phyloP scores from a whole-genome alignment of 2,888 invertebrate species.

The Dicycla oo region DNA sequence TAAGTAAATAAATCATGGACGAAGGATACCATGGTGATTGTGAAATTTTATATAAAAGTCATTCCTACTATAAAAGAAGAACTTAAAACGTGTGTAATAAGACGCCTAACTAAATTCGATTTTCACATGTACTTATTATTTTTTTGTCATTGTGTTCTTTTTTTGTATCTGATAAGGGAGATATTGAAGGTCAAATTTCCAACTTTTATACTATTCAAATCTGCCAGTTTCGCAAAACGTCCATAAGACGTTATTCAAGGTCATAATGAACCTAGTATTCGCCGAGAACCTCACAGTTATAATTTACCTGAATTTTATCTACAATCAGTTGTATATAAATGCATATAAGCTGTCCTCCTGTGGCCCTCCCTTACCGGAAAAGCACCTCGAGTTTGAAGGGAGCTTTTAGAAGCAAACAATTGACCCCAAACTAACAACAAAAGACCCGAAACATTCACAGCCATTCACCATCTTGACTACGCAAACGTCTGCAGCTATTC shows the following conservation, averaged over 20 bases:
- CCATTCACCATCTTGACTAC: slow-evolving; percentile 15
- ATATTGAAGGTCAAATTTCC: not conserved
- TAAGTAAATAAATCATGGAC: not conserved
- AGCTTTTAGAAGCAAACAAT: slow-evolving; percentile 45
- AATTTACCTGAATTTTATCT: slow-evolving; percentile 39
- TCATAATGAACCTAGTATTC: not conserved
- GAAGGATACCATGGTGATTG: not conserved
- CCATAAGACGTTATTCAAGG: not conserved
- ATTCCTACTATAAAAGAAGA: not conserved
- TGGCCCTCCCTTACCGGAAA: slow-evolving; percentile 42
- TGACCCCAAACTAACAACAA: slow-evolving; percentile 46
- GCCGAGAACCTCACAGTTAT: slow-evolving; percentile 9
- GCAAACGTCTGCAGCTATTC: slow-evolving; percentile 19
- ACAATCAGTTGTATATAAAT: slow-evolving; percentile 34
- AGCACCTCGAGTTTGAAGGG: slow-evolving; percentile 22
- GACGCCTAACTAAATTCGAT: not conserved
- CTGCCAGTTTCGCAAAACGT: slow-evolving; percentile 2
- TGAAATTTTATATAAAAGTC: not conserved
- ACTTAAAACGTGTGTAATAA: not conserved
- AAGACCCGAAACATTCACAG: slow-evolving; percentile 22
- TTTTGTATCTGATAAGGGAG: not conserved
- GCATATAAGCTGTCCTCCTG: slow-evolving; percentile 34
- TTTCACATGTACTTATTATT: too few species aligned
- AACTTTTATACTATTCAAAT: not conserved
- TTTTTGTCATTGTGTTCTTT: not conserved